Base-by-base conservation (phyloP, 1,140 invertebrate species). In the Theocolax elegans region DNA sequence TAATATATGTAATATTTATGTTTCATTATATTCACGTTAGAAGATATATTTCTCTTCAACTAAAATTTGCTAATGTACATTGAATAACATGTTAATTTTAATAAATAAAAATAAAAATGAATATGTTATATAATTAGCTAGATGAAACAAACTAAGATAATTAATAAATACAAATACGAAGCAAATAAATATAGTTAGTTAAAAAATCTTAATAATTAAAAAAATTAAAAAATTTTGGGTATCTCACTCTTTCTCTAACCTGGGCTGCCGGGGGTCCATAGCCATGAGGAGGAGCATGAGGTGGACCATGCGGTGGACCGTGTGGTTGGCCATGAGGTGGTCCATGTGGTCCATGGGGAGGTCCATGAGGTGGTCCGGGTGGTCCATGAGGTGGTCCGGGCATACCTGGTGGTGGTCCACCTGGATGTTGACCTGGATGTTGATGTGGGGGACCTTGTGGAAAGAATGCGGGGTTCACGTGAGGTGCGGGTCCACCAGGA, bases 391-490 rank as follows among this genome's bases (percentile, higher is more conserved):
- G 82, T 21, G 89, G 89, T 15, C 88, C 89, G 62, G 89, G 86
- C 6, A 89, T 86, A 66, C 81, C 88, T 67, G 89, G 90, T 23
- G 89, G 87, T n/a, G 85, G 85, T 48, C 87, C 88, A 7, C 83
- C 85, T 17, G 89, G 89, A 80, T 90, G 89, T 71, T 89, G 88
- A 56, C 88, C 87, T 0, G 88, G 87, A 67, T 89, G 88, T 29
- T 89, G 87, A 68, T 86, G 87, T 21, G 89, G 89, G 10, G 91
- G 90, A 40, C 90, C 91, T 77, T 93, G 92, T 75, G 92, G 93
- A 85, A 98, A 98, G 89, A 98, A 98, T 51, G 96, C 95, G 40
- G 96, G 96, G 87, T 98, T 98, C 53, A 98, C 95, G 82, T 98
- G 96, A 21, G 96, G 95, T 38, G 95, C 95, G 35, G 95, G 94